These are phyloP conservation scores for Muraenolepis orangiensis DNA, from an alignment of 2,797 vertebrate species.

Conservation along the genomic window DNA sequence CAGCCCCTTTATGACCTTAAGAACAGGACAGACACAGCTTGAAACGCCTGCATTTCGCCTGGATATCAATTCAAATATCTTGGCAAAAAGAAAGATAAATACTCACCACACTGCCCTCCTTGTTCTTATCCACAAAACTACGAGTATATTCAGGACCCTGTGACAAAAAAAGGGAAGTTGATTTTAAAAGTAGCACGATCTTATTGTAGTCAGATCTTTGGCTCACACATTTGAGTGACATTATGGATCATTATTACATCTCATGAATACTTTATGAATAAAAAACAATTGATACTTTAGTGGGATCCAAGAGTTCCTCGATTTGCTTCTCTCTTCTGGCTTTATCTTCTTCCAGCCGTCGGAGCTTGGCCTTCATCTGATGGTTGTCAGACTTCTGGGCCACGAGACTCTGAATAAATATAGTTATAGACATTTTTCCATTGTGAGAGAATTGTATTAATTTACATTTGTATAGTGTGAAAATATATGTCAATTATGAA, in stretches of 20 bases:
- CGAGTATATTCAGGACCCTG: slow-evolving; percentile 82
- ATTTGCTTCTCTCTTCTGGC: slow-evolving; percentile 87
- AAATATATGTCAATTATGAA: neutral
- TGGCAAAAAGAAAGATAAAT: neutral
- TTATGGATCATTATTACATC: neutral
- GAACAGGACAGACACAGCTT: slow-evolving; percentile 10
- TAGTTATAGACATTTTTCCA: neutral
- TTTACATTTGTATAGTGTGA: too few relatives aligned
- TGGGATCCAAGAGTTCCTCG: slow-evolving; percentile 83
- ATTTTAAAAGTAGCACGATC: too few relatives aligned
- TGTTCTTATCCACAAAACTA: slow-evolving; percentile 80
- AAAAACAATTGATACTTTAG: slow-evolving; percentile 66
- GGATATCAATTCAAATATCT: neutral
- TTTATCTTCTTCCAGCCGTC: slow-evolving; percentile 86
- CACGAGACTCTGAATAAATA: slow-evolving; percentile 69
- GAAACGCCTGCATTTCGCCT: neutral
- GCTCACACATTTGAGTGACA: neutral
- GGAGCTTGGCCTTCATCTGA: slow-evolving; percentile 83
- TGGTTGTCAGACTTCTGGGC: slow-evolving; percentile 81
- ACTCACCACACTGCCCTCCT: slow-evolving; percentile 82
- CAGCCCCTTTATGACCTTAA: slow-evolving; percentile 81
- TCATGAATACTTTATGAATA: too few relatives aligned
- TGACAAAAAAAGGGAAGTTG: slow-evolving; percentile 8
- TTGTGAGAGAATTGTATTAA: neutral
- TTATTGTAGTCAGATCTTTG: too few relatives aligned